These are phyloP conservation scores for Empis livida DNA, from an alignment of 2,888 invertebrate genomes.

Conservation along the genomic window DNA sequence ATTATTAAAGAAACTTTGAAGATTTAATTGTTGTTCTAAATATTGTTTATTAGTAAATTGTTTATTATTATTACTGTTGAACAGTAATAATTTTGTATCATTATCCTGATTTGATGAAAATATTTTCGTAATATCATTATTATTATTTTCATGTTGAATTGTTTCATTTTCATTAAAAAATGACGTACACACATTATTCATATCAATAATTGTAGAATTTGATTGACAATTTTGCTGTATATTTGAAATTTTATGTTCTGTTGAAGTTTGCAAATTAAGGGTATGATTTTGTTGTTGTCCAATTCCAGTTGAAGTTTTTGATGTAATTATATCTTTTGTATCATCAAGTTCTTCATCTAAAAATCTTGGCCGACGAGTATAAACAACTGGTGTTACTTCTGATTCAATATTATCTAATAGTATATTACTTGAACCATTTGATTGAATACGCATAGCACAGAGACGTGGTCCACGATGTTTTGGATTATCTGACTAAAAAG, in stretches of 20 bases:
- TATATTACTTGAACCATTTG: constrained; percentile 68
- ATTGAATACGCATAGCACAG: constrained; percentile 64
- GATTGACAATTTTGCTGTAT: neutral
- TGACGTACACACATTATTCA: neutral
- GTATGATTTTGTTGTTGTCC: neutral
- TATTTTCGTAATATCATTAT: neutral
- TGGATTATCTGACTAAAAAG: constrained; percentile 34
- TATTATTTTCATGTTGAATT: neutral
- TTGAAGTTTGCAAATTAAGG: neutral
- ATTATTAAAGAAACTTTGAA: constrained; percentile 11
- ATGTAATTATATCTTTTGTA: constrained; percentile 33
- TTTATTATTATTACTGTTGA: neutral
- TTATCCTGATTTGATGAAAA: neutral
- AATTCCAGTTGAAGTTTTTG: constrained; percentile 20
- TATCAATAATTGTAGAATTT: neutral
- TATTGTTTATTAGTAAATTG: constrained; percentile 1
- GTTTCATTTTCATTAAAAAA: neutral
- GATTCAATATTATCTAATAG: constrained; percentile 65
- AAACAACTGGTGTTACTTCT: constrained; percentile 54
- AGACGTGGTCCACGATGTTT: constrained; percentile 51
- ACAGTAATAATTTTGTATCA: neutral
- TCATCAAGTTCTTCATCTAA: constrained; percentile 35
- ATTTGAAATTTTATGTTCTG: neutral
- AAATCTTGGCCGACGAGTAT: constrained; percentile 44
- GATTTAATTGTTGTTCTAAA: constrained; percentile 11